These are phyloP conservation scores for Acrocephalus kingi DNA, from an alignment of 2,113 vertebrate species.

Conservation along the genomic window DNA sequence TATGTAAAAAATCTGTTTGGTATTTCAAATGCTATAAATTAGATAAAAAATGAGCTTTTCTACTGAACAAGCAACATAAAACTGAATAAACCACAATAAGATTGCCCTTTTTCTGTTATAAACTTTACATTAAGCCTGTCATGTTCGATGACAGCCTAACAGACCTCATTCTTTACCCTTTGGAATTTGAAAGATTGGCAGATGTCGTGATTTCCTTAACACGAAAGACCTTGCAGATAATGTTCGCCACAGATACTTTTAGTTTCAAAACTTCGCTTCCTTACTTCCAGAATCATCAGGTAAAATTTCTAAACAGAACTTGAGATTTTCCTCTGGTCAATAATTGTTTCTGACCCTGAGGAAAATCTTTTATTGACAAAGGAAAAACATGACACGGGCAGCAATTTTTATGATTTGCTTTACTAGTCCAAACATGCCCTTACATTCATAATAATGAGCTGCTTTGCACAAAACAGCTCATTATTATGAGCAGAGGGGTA, in stretches of 20 bases:
- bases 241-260: constrained; percentile 70
- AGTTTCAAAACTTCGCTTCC: constrained; percentile 65
- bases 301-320: constrained; percentile 48
- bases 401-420: constrained; percentile 72
- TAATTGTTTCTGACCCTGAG: constrained; percentile 64
- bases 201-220: constrained; percentile 92
- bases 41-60: constrained; percentile 93
- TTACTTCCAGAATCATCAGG: constrained; percentile 16
- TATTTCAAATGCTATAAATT: constrained; percentile 99
- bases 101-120: constrained; percentile 93
- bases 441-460: constrained; percentile 76
- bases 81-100: constrained; percentile 99
- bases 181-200: constrained; percentile 93
- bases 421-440: constrained; percentile 74
- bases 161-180: constrained; percentile 93
- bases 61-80: constrained; percentile 92
- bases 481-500: constrained; percentile 69
- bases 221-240: constrained; percentile 78
- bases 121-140: constrained; percentile 99
- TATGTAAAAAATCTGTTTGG: constrained; percentile 99
- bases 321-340: constrained; percentile 48
- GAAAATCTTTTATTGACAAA: constrained; percentile 71
- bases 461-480: constrained; percentile 71
- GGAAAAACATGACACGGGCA: constrained; percentile 49
- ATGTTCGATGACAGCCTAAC: constrained; percentile 98